Percentiles rank a stretch among this genome's conserved stretches.
These are phyloP conservation scores for Malacosoma neustria DNA, from an alignment of 2,888 invertebrate genomes.

Conservation along the genomic window DNA sequence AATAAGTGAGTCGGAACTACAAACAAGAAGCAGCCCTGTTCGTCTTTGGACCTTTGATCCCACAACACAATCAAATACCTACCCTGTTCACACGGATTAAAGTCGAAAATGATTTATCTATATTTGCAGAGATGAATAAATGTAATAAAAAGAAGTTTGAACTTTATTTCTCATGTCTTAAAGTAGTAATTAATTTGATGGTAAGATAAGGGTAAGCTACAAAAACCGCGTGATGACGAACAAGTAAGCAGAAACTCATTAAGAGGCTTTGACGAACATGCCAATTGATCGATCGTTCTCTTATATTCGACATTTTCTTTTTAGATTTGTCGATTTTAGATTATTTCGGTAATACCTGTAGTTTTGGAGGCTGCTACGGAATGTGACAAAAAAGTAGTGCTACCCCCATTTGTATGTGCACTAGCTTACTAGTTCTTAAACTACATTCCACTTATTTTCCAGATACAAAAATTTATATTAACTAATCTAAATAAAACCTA, in stretches of 20 bases:
- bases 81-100: slow-evolving; percentile 9
- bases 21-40: slow-evolving; percentile 46
- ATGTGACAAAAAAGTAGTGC: too few relatives aligned
- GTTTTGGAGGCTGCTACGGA: too few relatives aligned
- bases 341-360: too few relatives aligned
- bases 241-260: slow-evolving; percentile 62
- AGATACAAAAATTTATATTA: too few relatives aligned
- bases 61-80: slow-evolving; percentile 14
- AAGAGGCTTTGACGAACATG: slow-evolving; percentile 57
- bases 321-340: too few relatives aligned
- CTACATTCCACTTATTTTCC: too few relatives aligned
- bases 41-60: slow-evolving; percentile 36
- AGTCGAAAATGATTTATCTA: slow-evolving; percentile 9
- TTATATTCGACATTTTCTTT: slow-evolving; percentile 26
- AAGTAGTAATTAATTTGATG: not conserved
- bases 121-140: not conserved
- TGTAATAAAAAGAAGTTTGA: not conserved
- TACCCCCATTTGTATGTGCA: too few relatives aligned
- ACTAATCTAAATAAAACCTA: too few relatives aligned
- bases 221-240: slow-evolving; percentile 55
- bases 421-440: too few relatives aligned
- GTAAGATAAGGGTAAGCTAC: slow-evolving; percentile 6
- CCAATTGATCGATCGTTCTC: slow-evolving; percentile 44
- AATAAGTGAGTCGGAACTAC: slow-evolving; percentile 60
- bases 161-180: not conserved